Base-by-base conservation (phyloP, 2,113 vertebrate genomes). In the Kryptolebias marmoratus region DNA sequence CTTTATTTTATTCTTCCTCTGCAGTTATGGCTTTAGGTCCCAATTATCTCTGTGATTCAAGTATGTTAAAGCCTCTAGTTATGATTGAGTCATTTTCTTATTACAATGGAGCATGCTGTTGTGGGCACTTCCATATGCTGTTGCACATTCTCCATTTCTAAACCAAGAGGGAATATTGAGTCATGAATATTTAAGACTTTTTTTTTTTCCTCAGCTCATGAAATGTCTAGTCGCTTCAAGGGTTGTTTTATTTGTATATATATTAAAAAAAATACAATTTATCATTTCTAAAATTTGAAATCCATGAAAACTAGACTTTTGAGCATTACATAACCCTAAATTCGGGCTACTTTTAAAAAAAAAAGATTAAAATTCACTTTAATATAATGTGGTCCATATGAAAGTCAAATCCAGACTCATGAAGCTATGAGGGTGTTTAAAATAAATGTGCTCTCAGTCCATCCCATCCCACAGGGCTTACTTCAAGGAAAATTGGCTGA, bases 401-500 rank as follows among this genome's bases (percentile, higher is more conserved):
- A 88, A 84, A 86, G 71, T 66, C 57, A 85, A 80, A 86, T 78
- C 32, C 49, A 66, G 47, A 70, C 62, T 76, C 75, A 84, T 53
- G 81, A 89, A 87, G 66, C 84, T 73, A 69, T 67, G 68, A 66
- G 75, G 79, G 70, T 73, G 67, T 69, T 77, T 78, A 81, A 87
- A 91, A 91, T 87, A 82, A 79, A 83, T 76, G 31, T 31, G 64
- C 64, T 60, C 63, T 71, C 49, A 52, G 45, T 55, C 58, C 55
- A 64, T 70, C 49, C 55, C 11, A 32, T 80, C 79, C 77, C 79
- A 67, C 55, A 50, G 80, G 79, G 69, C 67, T 83, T 73, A 81
- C 68, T 73, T 81, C 71, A 66, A 87, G 74, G 74, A 72, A 80
- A 83, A 85, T 73, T 82, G 77, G 75, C 77, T 84, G 85, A 80